These are phyloP conservation scores for Erannis defoliaria DNA, from an alignment of 2,888 invertebrate species.

Conservation along the genomic window DNA sequence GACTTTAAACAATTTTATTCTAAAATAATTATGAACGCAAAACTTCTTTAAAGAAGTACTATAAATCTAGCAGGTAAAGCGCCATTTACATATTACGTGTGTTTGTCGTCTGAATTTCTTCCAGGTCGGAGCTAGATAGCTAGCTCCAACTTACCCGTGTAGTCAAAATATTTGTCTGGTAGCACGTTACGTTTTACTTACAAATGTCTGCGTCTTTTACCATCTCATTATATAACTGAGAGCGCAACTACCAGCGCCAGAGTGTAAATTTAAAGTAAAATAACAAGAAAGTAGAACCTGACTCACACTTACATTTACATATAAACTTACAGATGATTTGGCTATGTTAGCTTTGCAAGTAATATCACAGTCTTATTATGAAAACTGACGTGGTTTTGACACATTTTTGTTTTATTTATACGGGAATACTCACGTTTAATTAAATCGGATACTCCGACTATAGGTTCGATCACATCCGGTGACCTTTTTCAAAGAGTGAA, in stretches of 20 bases:
- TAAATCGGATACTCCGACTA: too few relatives aligned
- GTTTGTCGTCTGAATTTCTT: slow-evolving; percentile 35
- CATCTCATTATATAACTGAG: slow-evolving; percentile 69
- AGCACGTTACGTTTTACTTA: slow-evolving; percentile 41
- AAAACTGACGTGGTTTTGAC: not conserved
- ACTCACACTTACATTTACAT: not conserved
- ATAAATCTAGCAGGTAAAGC: slow-evolving; percentile 21
- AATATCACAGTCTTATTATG: too few relatives aligned
- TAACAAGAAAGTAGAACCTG: not conserved
- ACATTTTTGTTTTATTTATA: too few relatives aligned
- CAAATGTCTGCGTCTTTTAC: slow-evolving; percentile 57
- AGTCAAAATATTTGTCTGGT: slow-evolving; percentile 43
- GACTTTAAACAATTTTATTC: not conserved
- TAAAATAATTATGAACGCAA: not conserved
- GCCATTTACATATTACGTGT: slow-evolving; percentile 21
- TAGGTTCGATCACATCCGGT: too few relatives aligned
- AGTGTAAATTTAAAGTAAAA: not conserved
- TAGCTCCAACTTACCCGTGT: slow-evolving; percentile 34
- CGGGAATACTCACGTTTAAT: too few relatives aligned
- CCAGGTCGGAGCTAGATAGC: slow-evolving; percentile 27
- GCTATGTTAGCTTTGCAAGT: not conserved
- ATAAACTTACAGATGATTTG: not conserved
- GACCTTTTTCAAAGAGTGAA: too few relatives aligned
- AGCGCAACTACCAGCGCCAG: slow-evolving; percentile 2
- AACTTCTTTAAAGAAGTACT: not conserved